A percentile compares a stretch with the other conserved stretches of the same genome.
These are phyloP conservation scores for Cettia cetti DNA, from an alignment of 2,113 vertebrate genomes.

Conservation along the genomic window DNA sequence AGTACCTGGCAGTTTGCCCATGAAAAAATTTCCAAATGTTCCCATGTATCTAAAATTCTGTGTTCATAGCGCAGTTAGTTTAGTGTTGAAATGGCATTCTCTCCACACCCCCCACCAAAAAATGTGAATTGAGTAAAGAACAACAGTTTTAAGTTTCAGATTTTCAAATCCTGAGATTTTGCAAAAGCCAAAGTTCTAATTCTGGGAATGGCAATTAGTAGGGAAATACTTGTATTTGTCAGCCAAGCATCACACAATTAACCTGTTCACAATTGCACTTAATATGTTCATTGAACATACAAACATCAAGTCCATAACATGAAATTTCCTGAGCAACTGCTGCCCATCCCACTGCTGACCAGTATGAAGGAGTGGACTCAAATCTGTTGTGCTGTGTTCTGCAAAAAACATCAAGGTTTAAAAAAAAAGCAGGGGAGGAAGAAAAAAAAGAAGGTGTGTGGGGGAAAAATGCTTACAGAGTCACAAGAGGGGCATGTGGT, in stretches of 20 bases:
- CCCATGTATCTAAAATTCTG: background rate
- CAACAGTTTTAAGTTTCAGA: background rate
- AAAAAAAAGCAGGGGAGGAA: background rate
- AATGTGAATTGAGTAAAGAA: background rate
- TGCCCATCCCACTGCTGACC: background rate
- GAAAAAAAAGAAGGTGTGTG: background rate
- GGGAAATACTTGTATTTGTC: background rate
- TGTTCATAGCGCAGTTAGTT: background rate
- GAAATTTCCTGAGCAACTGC: background rate
- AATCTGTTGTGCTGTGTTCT: background rate
- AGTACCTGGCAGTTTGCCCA: background rate
- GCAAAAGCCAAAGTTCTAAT: background rate
- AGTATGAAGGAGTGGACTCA: background rate
- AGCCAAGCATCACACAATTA: background rate
- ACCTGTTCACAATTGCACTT: background rate
- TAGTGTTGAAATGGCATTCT: background rate
- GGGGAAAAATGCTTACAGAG: background rate
- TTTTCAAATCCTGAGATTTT: background rate
- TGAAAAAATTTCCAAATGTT: background rate
- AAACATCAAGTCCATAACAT: background rate
- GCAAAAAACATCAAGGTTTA: background rate
- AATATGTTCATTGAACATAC: background rate
- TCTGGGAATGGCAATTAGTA: background rate
- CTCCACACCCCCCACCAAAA: rapidly evolving
- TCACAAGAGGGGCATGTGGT: background rate